These are phyloP conservation scores for Syngnathus acus DNA, from an alignment of 2,797 vertebrate genomes.

Conservation along the genomic window DNA sequence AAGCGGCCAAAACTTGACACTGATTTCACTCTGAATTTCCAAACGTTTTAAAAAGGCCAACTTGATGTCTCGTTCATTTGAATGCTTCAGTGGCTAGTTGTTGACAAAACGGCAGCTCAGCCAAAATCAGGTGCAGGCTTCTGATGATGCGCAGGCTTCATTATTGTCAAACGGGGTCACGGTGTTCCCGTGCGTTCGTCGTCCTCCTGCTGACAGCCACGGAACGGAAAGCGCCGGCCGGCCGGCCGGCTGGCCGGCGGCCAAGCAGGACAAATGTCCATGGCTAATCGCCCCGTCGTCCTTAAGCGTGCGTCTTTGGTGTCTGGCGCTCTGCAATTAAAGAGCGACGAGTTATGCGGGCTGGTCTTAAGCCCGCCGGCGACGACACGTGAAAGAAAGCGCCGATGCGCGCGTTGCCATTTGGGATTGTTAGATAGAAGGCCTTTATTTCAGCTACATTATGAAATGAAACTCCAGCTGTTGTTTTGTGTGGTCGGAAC, in stretches of 20 bases:
- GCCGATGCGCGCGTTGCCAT: not conserved
- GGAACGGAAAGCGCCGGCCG: not conserved
- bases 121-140: not conserved
- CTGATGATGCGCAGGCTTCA: not conserved
- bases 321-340: not conserved
- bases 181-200: not conserved
- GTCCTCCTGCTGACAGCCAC: not conserved
- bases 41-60: not conserved
- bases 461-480: not conserved
- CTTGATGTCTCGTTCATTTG: not conserved
- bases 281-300: not conserved
- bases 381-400: not conserved
- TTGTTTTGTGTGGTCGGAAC: no score
- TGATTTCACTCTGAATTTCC: not conserved
- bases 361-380: not conserved
- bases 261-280: slow-evolving; percentile 1
- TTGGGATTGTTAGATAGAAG: not conserved
- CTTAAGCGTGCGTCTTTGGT: not conserved
- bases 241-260: no score
- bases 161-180: not conserved
- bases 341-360: not conserved
- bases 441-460: not conserved
- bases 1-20: not conserved
- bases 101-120: not conserved
- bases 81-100: not conserved